Evolutionary conservation across 2,113 vertebrate genomes (phyloP).

Genomic region (Heptranchias perlo): DNA sequence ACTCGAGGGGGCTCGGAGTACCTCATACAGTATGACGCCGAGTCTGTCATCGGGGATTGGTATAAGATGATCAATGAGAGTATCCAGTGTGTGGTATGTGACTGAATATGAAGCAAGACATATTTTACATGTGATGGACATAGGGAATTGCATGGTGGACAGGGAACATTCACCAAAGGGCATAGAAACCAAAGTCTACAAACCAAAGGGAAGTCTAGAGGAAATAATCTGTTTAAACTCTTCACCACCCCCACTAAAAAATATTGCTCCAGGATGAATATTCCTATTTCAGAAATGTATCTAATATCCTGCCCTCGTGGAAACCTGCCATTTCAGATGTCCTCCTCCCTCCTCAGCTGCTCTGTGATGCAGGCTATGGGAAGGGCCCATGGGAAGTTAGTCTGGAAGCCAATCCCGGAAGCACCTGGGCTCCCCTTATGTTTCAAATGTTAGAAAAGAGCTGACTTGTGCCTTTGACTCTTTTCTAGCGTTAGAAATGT

Average conservation of each 20-base stretch:
- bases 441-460: background rate
- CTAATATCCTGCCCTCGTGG: background rate
- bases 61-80: conserved; percentile 70
- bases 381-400: background rate
- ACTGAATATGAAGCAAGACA: background rate
- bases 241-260: background rate
- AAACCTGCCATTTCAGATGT: background rate
- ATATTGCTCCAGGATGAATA: background rate
- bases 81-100: conserved; percentile 68
- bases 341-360: background rate
- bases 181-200: too few relatives aligned
- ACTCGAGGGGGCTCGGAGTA: conserved; percentile 74
- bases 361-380: background rate
- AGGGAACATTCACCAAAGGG: background rate
- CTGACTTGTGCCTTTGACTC: too few relatives aligned
- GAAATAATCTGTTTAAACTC: background rate
- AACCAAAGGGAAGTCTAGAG: background rate
- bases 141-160: background rate
- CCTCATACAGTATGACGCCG: conserved; percentile 86
- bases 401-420: background rate
- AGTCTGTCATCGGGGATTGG: conserved; percentile 84
- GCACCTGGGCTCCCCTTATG: background rate
- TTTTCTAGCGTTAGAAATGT: too few relatives aligned
- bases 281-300: background rate
- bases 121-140: background rate